Conservation (phyloP, 2,888 invertebrate genomes). For the Branchipolynoe longqiensis region DNA sequence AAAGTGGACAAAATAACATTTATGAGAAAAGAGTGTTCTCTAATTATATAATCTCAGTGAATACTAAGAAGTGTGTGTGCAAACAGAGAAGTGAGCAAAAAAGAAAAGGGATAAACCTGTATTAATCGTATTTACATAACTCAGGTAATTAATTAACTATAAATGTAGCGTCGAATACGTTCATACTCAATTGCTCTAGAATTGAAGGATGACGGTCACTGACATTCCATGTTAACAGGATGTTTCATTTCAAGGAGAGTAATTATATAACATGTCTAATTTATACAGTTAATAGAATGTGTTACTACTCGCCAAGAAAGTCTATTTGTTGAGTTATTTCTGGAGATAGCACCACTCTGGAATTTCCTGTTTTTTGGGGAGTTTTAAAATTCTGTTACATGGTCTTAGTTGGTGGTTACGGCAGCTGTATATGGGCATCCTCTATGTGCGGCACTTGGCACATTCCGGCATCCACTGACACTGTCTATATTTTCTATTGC, state of each 20-base stretch:
- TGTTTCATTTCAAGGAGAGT: neutral
- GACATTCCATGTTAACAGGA: slow-evolving; percentile 6
- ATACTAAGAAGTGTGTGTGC: neutral
- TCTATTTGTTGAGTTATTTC: neutral
- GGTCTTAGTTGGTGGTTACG: too few relatives aligned
- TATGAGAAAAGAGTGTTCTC: neutral
- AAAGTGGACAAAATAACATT: too few relatives aligned
- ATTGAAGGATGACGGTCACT: neutral
- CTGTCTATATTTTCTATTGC: too few relatives aligned
- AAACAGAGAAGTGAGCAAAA: too few relatives aligned
- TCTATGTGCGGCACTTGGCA: too few relatives aligned
- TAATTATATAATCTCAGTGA: neutral
- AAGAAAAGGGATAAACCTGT: too few relatives aligned
- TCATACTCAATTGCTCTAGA: neutral
- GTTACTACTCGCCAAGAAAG: slow-evolving; percentile 3
- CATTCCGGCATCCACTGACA: too few relatives aligned
- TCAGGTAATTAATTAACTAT: neutral
- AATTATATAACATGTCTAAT: neutral
- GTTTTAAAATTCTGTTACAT: too few relatives aligned
- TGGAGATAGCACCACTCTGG: too few relatives aligned
- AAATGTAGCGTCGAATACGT: neutral
- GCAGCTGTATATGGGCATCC: too few relatives aligned
- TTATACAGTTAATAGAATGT: neutral
- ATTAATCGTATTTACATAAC: slow-evolving; percentile 28
- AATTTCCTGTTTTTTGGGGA: too few relatives aligned